phyloP scores from a whole-genome alignment of 2,797 vertebrate genomes.

The Sebastes nivosus region DNA sequence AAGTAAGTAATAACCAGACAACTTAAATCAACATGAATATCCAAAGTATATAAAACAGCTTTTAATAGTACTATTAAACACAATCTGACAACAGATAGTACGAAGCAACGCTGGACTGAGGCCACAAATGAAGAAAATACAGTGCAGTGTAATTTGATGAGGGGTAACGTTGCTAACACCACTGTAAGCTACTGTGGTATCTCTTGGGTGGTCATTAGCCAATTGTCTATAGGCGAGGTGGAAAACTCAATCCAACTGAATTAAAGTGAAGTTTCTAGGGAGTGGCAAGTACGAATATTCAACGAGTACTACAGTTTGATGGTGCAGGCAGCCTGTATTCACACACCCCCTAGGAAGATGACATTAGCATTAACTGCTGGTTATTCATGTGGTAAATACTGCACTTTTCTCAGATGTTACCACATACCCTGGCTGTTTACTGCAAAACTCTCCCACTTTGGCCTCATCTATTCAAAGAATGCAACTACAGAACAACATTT shows the following conservation, averaged over 20 bases:
- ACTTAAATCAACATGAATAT: conserved; percentile 10
- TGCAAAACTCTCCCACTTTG: neutral
- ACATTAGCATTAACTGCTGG: conserved; percentile 16
- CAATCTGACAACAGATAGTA: neutral
- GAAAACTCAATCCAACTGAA: conserved; percentile 46
- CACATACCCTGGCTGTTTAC: neutral
- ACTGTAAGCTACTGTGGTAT: conserved; percentile 33
- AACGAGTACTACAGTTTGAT: neutral
- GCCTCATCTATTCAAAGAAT: neutral
- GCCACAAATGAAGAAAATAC: conserved; percentile 27
- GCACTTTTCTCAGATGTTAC: neutral
- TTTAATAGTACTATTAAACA: neutral
- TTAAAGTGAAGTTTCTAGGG: conserved; percentile 38
- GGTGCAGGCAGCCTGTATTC: neutral
- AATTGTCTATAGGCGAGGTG: conserved; percentile 42
- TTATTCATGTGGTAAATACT: conserved; percentile 14
- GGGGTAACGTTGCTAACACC: conserved; percentile 42
- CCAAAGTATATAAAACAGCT: neutral
- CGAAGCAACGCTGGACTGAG: conserved; percentile 13
- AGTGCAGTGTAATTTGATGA: conserved; percentile 48
- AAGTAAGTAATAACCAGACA: conserved; percentile 20
- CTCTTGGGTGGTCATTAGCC: conserved; percentile 65
- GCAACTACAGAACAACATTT: neutral
- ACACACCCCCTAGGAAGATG: neutral
- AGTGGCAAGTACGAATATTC: conserved; percentile 10